Percentiles rank a stretch among this genome's conserved stretches.
phyloP scores from a whole-genome alignment of 2,797 vertebrate genomes.

The Acipenser oxyrinchus region DNA sequence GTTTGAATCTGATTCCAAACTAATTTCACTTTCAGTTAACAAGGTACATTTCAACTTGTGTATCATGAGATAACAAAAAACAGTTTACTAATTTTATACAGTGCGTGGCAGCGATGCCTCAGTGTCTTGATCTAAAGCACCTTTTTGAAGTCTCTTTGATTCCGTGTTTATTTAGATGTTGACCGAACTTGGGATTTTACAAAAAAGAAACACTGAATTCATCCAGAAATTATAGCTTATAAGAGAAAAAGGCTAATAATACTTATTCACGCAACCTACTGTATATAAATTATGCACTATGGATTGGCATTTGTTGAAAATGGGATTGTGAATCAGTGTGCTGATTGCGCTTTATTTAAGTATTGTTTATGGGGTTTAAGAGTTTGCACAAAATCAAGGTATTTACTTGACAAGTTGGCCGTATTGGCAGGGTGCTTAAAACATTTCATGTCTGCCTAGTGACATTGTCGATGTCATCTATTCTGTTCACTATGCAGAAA shows the following conservation, averaged over 20 bases:
- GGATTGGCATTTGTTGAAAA: constrained; percentile 22
- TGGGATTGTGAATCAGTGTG: constrained; percentile 15
- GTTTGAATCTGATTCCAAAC: too few species aligned
- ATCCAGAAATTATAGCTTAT: constrained; percentile 28
- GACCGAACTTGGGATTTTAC: too few species aligned
- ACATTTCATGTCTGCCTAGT: constrained; percentile 28
- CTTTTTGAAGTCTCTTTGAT: too few species aligned
- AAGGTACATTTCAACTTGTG: too few species aligned
- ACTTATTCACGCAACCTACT: constrained; percentile 4
- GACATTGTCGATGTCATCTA: constrained; percentile 35
- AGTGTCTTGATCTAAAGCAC: too few species aligned
- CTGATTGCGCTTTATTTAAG: background rate
- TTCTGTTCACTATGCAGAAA: constrained; percentile 38
- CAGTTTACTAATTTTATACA: too few species aligned
- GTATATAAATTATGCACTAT: constrained; percentile 14
- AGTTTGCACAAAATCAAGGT: constrained; percentile 16
- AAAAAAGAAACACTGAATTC: too few species aligned
- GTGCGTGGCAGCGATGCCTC: too few species aligned
- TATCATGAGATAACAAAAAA: too few species aligned
- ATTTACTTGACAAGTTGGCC: constrained; percentile 1
- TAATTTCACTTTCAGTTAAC: too few species aligned
- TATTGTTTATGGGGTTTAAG: constrained; percentile 19
- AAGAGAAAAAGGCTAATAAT: constrained; percentile 43
- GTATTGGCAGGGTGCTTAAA: constrained; percentile 21
- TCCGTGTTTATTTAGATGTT: too few species aligned